Conservation (phyloP, 2,113 vertebrate genomes). For the Taxidea taxus region DNA sequence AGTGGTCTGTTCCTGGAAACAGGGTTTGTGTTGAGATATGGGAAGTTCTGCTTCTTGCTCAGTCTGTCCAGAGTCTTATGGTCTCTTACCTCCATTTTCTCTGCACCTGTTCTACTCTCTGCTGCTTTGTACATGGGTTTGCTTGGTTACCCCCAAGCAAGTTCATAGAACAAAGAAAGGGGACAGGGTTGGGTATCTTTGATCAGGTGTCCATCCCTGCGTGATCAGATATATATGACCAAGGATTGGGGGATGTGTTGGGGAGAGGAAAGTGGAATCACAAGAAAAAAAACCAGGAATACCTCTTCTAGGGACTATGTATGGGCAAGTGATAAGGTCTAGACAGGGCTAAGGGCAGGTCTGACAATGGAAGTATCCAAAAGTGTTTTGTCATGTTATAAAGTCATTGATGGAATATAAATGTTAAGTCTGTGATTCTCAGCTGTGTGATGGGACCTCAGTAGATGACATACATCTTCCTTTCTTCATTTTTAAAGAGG, state of each 20-base stretch:
- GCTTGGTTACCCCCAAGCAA: not conserved
- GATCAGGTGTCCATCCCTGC: not conserved
- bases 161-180: not conserved
- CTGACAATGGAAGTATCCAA: not conserved
- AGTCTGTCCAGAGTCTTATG: not conserved
- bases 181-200: not conserved
- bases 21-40: rapidly evolving
- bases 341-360: not conserved
- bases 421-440: not conserved
- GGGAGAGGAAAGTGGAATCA: not conserved
- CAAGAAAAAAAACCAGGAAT: not conserved
- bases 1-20: not conserved
- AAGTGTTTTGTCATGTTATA: not conserved
- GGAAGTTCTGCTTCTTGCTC: not conserved
- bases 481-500: not conserved
- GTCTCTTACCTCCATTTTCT: not conserved
- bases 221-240: not conserved
- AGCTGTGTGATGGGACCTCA: not conserved
- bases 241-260: not conserved
- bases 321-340: not conserved
- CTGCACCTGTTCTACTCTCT: not conserved
- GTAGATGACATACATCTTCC: not conserved
- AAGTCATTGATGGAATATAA: not conserved
- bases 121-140: not conserved
- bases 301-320: not conserved